A percentile compares a stretch with the other conserved stretches of the same genome.
Evolutionary conservation across 2,888 invertebrate genomes (phyloP).

Genomic region (Poecilobothrus nobilitatus): DNA sequence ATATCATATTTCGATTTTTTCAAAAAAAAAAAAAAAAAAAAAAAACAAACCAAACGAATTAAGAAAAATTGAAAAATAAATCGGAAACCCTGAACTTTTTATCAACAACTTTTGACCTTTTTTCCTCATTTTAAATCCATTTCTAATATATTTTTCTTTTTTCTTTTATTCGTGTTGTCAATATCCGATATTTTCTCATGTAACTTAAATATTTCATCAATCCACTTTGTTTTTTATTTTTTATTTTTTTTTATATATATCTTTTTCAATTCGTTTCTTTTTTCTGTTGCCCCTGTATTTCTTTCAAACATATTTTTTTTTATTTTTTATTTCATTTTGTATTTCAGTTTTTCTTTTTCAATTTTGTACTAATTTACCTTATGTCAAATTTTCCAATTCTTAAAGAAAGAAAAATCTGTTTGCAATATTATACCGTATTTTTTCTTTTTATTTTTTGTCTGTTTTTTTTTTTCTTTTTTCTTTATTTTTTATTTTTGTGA

Average conservation of each 20-base stretch:
- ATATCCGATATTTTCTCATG: not conserved
- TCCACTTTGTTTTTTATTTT: not conserved
- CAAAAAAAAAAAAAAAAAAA: not conserved
- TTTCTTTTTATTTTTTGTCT: not conserved
- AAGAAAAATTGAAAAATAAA: not conserved
- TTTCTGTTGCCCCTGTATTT: not conserved
- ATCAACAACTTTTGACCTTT: not conserved
- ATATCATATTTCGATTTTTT: not conserved
- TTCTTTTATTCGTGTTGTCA: not conserved
- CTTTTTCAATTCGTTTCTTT: not conserved
- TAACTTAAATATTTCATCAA: constrained; percentile 6
- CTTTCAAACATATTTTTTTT: not conserved
- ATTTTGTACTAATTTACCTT: constrained; percentile 2
- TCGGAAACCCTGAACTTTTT: not conserved
- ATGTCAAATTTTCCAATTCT: not conserved
- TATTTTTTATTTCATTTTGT: not conserved
- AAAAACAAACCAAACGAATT: not conserved
- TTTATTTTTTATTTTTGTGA: not conserved
- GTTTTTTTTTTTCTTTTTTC: not conserved
- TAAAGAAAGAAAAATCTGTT: not conserved
- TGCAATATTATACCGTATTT: not conserved
- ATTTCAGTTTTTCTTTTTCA: too few relatives aligned
- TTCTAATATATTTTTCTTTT: not conserved
- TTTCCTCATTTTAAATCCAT: not conserved
- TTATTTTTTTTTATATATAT: not conserved